Evolutionary conservation across 2,113 vertebrate genomes (phyloP), one percentile per base, ranked within the genome.

Genomic region (Casuarius casuarius): DNA sequence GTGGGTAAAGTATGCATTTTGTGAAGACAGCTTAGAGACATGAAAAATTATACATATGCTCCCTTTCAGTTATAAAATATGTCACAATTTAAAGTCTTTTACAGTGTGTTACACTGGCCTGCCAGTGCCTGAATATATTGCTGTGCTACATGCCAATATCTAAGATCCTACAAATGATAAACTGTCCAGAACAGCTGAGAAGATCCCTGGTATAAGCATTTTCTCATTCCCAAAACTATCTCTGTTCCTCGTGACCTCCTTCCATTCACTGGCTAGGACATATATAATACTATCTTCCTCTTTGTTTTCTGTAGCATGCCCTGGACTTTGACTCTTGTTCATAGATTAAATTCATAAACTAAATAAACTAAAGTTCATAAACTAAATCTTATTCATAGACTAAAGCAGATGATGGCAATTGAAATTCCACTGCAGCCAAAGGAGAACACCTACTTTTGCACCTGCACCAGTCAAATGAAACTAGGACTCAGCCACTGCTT

Each of bases 171-270:
- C 71, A 87, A 86, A 31, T 38, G n/a, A 92, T 89, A 96, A 96
- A 52, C 51, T 85, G 58, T 83, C 58, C 68, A 95, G 75, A 93
- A 87, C 67, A 74, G 33, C 92, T 72, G 71, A 96, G 56, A 96
- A 75, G 16, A 85, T 26, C 52, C 7, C 61, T 72, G 58, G 61
- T 83, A 92, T 26, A 91, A 54, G 17, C 12, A 73, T 29, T 28
- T 70, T 70, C 46, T 16, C 33, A 68, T 84, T 89, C 84, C 66
- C 52, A 38, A 22, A 9, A 35, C 33, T 79, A 5, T n/a, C 22
- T 68, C 52, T 84, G 9, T 49, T 94, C 83, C 26, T 72, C 4
- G 2, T 63, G 9, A 35, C 52, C 81, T 77, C n/a, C 48, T 91
- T 82, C 83, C 11, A 17, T 79, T 87, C 54, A 28, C 33, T 66